A percentile compares a stretch with the other conserved stretches of the same genome.
phyloP scores from a whole-genome alignment of 2,888 invertebrate species.

The Yponomeuta cagnagella region DNA sequence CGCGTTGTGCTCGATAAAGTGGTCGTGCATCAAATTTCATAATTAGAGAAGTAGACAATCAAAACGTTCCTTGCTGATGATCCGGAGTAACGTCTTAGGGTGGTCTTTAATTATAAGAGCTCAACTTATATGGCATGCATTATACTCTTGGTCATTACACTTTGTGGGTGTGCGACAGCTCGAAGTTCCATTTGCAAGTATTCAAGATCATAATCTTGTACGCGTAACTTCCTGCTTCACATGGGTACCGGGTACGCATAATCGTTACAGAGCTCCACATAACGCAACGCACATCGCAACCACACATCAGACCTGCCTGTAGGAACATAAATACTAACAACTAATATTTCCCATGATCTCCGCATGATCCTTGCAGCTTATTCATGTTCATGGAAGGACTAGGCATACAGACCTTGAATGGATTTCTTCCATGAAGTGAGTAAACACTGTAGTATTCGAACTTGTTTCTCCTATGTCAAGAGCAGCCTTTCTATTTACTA shows the following conservation, averaged over 20 bases:
- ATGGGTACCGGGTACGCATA: background rate
- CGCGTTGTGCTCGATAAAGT: too few relatives aligned
- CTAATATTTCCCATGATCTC: background rate
- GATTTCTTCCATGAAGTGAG: too few relatives aligned
- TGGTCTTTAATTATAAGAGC: background rate
- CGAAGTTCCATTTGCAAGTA: background rate
- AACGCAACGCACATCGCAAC: background rate
- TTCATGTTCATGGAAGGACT: too few relatives aligned
- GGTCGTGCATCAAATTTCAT: too few relatives aligned
- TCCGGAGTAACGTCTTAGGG: background rate
- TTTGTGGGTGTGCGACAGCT: background rate
- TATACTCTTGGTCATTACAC: background rate
- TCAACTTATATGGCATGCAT: background rate
- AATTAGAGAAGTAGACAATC: too few relatives aligned
- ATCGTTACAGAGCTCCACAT: background rate
- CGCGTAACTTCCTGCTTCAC: background rate
- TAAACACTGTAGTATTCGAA: too few relatives aligned
- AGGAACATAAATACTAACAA: slow-evolving; percentile 1
- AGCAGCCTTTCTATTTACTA: background rate
- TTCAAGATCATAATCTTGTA: background rate
- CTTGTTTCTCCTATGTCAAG: too few relatives aligned
- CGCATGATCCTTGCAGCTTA: background rate
- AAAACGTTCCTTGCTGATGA: too few relatives aligned
- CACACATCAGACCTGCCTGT: background rate
- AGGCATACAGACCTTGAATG: too few relatives aligned